Evolutionary conservation across 2,113 vertebrate genomes (phyloP).

Genomic region (Notarius lentiginosus): DNA sequence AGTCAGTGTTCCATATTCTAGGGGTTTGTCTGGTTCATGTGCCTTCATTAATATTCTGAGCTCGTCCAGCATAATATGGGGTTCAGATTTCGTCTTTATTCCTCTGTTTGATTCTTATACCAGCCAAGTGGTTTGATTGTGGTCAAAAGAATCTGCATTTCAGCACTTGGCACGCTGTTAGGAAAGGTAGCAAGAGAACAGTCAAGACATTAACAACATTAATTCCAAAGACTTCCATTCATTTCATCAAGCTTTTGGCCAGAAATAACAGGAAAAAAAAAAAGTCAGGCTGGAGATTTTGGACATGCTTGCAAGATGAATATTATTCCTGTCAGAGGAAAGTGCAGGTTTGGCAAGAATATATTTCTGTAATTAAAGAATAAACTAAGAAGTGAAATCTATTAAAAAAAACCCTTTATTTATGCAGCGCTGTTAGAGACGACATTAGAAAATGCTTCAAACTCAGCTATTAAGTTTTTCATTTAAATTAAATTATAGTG

Average conservation of each 20-base stretch:
- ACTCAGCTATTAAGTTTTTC: not conserved
- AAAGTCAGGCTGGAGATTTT: not conserved
- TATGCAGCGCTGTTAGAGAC: not conserved
- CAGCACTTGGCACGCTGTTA: slow-evolving; percentile 1
- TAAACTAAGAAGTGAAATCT: not conserved
- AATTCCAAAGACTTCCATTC: not conserved
- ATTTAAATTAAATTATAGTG: not conserved
- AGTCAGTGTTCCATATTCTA: slow-evolving; percentile 54
- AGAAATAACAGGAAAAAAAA: not conserved
- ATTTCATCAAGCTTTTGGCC: not conserved
- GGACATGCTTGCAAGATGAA: not conserved
- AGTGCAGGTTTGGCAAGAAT: not conserved
- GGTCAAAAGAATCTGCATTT: not conserved
- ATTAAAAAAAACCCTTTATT: not conserved
- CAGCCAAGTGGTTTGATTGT: not conserved
- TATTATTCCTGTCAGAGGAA: not conserved
- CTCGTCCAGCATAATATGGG: not conserved
- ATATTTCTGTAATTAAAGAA: not conserved
- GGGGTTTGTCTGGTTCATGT: slow-evolving; percentile 62
- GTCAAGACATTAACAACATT: not conserved
- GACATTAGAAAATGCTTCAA: not conserved
- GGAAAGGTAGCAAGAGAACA: not conserved
- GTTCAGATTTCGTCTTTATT: not conserved
- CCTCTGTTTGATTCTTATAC: not conserved
- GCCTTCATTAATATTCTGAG: slow-evolving; percentile 24